These are phyloP conservation scores for Heterocephalus glaber DNA, from an alignment of 2,113 vertebrate genomes.

Conservation along the genomic window DNA sequence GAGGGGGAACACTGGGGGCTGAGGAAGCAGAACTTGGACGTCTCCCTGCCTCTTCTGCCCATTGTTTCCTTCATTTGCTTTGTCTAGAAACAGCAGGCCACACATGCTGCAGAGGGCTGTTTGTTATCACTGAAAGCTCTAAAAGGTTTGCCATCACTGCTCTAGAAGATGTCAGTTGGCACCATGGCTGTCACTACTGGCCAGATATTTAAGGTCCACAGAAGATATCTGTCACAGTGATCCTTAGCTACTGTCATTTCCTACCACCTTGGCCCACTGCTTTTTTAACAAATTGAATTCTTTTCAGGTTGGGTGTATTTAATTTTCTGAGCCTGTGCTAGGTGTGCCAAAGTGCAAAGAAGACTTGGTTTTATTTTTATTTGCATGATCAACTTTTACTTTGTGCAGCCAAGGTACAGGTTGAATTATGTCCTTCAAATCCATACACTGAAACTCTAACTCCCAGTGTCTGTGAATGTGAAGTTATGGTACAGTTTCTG, in stretches of 20 bases:
- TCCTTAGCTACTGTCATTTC: not conserved
- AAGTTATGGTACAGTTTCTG: not conserved
- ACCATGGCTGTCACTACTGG: not conserved
- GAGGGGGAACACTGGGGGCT: not conserved
- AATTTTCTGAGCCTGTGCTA: conserved; percentile 17
- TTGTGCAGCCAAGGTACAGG: not conserved
- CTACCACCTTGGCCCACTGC: not conserved
- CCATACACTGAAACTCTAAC: not conserved
- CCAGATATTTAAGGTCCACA: not conserved
- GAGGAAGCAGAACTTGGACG: not conserved
- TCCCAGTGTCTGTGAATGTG: not conserved
- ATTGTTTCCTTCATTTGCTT: not conserved
- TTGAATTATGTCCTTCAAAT: not conserved
- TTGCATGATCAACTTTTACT: not conserved
- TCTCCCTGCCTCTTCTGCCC: not conserved
- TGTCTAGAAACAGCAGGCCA: not conserved
- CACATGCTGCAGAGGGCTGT: not conserved
- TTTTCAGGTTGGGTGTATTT: not conserved
- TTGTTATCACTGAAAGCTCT: not conserved
- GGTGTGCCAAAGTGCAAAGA: not conserved
- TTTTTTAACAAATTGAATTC: not conserved
- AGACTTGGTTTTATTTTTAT: not conserved
- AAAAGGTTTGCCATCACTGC: not conserved
- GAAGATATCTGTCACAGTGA: not conserved
- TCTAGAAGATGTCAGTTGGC: not conserved